Percentiles rank a stretch among this genome's conserved stretches.
Evolutionary conservation across 2,888 invertebrate genomes (phyloP).

Genomic region (Lottia gigantea): DNA sequence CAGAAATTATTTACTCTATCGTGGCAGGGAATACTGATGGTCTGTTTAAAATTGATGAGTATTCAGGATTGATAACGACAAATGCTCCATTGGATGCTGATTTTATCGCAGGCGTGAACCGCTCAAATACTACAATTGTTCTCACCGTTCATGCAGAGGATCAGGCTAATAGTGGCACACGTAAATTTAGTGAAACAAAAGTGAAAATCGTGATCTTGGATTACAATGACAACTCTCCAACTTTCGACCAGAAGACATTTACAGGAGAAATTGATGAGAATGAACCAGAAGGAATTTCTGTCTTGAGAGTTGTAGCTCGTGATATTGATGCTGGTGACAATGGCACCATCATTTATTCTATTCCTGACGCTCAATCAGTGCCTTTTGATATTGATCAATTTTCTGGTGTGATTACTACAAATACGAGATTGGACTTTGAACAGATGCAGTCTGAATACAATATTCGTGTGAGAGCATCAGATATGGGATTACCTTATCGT

Average conservation of each 20-base stretch:
- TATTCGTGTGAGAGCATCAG: constrained; percentile 87
- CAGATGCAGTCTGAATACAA: constrained; percentile 86
- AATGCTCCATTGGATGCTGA: constrained; percentile 87
- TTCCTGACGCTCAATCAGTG: constrained; percentile 87
- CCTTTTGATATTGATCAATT: constrained; percentile 98
- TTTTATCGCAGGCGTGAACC: constrained; percentile 69
- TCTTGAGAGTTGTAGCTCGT: constrained; percentile 85
- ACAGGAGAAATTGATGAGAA: constrained; percentile 83
- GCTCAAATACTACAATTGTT: constrained; percentile 70
- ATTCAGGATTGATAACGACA: constrained; percentile 90
- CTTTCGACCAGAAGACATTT: constrained; percentile 75
- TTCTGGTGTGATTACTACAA: constrained; percentile 87
- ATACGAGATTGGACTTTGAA: constrained; percentile 87
- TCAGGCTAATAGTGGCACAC: constrained; percentile 80
- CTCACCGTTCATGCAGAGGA: constrained; percentile 55
- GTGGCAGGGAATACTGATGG: constrained; percentile 83
- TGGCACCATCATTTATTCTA: constrained; percentile 93
- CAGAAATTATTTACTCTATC: constrained; percentile 86
- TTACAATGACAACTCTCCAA: constrained; percentile 93
- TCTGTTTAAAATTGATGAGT: constrained; percentile 86
- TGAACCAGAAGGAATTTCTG: constrained; percentile 84
- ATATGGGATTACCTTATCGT: constrained; percentile 92
- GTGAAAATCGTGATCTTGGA: constrained; percentile 89
- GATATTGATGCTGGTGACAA: constrained; percentile 94
- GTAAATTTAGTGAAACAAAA: constrained; percentile 81